Evolutionary conservation across 2,113 vertebrate species (phyloP).

Genomic region (Puffinus mauretanicus): DNA sequence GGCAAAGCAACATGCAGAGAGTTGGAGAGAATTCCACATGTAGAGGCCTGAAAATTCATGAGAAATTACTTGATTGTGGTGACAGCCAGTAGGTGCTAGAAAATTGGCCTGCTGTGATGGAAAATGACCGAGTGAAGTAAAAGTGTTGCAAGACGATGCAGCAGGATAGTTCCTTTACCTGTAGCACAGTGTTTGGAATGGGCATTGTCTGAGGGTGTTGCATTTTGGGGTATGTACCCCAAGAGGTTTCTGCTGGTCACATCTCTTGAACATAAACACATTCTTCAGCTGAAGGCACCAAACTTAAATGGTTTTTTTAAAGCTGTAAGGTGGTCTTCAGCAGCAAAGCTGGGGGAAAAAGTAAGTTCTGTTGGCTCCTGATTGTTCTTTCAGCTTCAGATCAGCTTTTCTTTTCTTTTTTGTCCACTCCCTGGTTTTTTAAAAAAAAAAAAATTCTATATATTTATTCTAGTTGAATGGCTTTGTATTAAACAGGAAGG

Average conservation of each 20-base stretch:
- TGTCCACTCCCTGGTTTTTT: neutral
- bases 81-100: neutral
- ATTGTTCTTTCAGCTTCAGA: neutral
- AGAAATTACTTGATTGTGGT: neutral
- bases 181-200: neutral
- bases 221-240: neutral
- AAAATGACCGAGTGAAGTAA: neutral
- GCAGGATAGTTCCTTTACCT: too few relatives aligned
- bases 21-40: neutral
- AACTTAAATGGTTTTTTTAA: neutral
- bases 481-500: neutral
- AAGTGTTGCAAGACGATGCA: rapidly evolving
- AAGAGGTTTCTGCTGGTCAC: neutral
- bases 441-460: too few relatives aligned
- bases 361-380: neutral
- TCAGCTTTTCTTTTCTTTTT: neutral
- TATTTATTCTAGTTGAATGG: neutral
- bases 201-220: neutral
- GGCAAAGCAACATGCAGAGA: neutral
- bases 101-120: neutral
- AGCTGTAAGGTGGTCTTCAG: neutral
- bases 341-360: neutral
- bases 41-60: neutral
- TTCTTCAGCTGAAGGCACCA: neutral
- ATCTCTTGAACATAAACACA: neutral